These are phyloP conservation scores for Gobiocypris rarus DNA, from an alignment of 2,113 vertebrate genomes.

Conservation along the genomic window DNA sequence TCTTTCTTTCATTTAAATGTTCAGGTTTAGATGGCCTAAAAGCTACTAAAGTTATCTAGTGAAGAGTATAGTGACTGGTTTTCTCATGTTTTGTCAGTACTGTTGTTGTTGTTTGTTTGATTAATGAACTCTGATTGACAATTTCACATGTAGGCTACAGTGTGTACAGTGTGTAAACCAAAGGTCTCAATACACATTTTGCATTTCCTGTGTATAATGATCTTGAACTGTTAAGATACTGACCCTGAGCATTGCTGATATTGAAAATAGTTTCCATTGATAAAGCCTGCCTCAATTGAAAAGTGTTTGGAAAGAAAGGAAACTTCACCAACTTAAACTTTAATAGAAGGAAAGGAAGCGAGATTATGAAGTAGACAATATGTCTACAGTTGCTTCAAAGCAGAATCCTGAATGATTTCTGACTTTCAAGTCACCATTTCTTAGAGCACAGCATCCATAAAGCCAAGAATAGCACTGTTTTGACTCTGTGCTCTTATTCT, in stretches of 20 bases:
- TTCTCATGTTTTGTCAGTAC: not conserved
- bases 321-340: not conserved
- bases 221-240: not conserved
- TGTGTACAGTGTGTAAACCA: not conserved
- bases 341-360: not conserved
- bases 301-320: not conserved
- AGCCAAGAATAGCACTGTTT: constrained; percentile 1
- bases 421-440: constrained; percentile 5
- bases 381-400: constrained; percentile 12
- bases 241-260: not conserved
- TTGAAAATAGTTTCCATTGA: not conserved
- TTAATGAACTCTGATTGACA: not conserved
- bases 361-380: constrained; percentile 14
- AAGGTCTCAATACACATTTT: not conserved
- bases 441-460: constrained; percentile 18
- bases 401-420: constrained; percentile 1
- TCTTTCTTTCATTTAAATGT: too few relatives aligned
- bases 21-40: not conserved
- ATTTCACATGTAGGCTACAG: not conserved
- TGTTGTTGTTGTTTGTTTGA: not conserved
- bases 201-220: not conserved
- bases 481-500: not conserved
- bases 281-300: not conserved
- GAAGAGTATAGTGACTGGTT: not conserved
- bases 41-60: not conserved